phyloP scores from a whole-genome alignment of 2,797 vertebrate species.

The Coregonus ussuriensis region DNA sequence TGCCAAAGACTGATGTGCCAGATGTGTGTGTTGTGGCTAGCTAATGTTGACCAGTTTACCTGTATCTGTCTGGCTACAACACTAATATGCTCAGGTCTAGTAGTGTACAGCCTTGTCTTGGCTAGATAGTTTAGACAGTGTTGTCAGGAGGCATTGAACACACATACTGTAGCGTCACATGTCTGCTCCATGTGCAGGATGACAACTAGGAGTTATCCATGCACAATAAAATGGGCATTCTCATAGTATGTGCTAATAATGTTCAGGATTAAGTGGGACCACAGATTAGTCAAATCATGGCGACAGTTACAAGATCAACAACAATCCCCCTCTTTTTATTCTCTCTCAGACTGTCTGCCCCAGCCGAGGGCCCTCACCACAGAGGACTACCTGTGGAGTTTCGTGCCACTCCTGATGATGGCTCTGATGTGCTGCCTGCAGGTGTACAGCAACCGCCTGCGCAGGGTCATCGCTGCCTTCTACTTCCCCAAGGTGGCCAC shows the following conservation, averaged over 20 bases:
- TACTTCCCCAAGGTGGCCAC: conserved; percentile 81
- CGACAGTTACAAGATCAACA: background rate
- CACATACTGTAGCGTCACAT: conserved; percentile 6
- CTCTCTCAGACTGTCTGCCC: conserved; percentile 75
- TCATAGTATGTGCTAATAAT: background rate
- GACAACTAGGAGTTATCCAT: background rate
- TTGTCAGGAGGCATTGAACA: conserved; percentile 2
- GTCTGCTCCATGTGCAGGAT: background rate
- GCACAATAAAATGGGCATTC: background rate
- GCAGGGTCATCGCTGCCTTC: conserved; percentile 78
- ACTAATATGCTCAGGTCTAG: conserved; percentile 35
- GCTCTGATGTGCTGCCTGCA: conserved; percentile 76
- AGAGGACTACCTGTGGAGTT: conserved; percentile 61
- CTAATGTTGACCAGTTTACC: conserved; percentile 8
- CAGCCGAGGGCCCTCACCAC: conserved; percentile 61
- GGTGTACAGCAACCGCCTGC: conserved; percentile 82
- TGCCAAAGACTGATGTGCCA: background rate
- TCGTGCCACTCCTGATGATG: conserved; percentile 60
- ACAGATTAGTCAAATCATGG: background rate
- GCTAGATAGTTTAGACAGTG: background rate
- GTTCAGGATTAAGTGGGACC: background rate
- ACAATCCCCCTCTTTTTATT: conserved; percentile 1
- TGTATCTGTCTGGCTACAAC: conserved; percentile 19
- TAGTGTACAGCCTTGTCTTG: conserved; percentile 19
- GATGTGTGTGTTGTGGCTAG: conserved; percentile 8